Evolutionary conservation across 2,888 invertebrate genomes (phyloP).

Genomic region (Diaperis boleti): DNA sequence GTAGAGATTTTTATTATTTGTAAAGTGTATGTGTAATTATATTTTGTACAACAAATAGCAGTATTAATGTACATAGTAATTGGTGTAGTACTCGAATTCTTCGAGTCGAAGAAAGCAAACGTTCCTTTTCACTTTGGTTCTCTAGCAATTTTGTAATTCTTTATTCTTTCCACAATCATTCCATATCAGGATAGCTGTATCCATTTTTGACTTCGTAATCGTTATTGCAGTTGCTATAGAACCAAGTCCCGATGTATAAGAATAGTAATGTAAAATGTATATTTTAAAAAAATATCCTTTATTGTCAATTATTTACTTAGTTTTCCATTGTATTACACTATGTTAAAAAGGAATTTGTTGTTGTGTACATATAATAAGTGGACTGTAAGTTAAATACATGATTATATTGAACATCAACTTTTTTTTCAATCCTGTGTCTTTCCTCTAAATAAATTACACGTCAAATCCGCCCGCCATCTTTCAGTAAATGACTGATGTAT

Average conservation of each 20-base stretch:
- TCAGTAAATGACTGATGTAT: constrained; percentile 42
- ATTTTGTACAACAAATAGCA: constrained; percentile 57
- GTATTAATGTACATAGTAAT: constrained; percentile 57
- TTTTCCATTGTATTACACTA: constrained; percentile 44
- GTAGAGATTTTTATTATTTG: constrained; percentile 50
- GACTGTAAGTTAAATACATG: constrained; percentile 62
- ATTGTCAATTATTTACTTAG: constrained; percentile 46
- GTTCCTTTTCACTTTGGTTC: constrained; percentile 51
- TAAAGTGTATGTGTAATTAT: constrained; percentile 52
- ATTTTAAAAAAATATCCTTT: constrained; percentile 44
- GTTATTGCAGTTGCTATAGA: constrained; percentile 25
- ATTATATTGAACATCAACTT: constrained; percentile 46
- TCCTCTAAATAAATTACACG: constrained; percentile 11
- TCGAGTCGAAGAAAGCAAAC: constrained; percentile 46
- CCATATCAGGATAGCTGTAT: constrained; percentile 23
- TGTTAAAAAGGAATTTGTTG: constrained; percentile 58
- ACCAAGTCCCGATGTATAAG: constrained; percentile 20
- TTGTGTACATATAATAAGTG: constrained; percentile 65
- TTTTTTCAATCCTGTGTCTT: constrained; percentile 25
- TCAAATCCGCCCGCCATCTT: constrained; percentile 39
- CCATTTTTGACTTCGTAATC: neutral
- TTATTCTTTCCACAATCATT: constrained; percentile 20
- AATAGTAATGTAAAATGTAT: constrained; percentile 39
- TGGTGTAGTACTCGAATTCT: constrained; percentile 46
- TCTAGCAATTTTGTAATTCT: constrained; percentile 21